Evolutionary conservation across 1,140 invertebrate genomes (phyloP).

Genomic region (Uloborus diversus): DNA sequence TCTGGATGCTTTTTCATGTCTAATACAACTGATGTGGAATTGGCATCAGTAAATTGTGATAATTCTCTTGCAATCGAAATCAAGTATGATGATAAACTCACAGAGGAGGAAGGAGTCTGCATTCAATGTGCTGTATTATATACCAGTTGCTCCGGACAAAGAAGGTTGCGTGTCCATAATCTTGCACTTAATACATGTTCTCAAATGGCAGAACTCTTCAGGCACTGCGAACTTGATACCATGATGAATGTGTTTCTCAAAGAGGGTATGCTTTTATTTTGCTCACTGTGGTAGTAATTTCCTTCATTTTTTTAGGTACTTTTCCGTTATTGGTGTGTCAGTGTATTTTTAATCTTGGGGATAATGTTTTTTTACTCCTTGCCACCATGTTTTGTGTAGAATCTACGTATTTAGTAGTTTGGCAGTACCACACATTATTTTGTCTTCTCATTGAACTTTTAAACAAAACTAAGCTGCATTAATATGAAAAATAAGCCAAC

Average conservation of each 20-base stretch:
- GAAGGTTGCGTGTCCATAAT: slow-evolving; percentile 92
- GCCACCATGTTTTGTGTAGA: too few relatives aligned
- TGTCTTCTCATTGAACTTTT: too few relatives aligned
- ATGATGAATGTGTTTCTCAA: slow-evolving; percentile 95
- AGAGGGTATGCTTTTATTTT: slow-evolving; percentile 73
- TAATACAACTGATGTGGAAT: slow-evolving; percentile 98
- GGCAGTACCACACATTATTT: too few relatives aligned
- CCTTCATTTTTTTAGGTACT: too few relatives aligned
- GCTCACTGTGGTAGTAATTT: too few relatives aligned
- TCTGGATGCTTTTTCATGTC: slow-evolving; percentile 98
- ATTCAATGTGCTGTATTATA: slow-evolving; percentile 93
- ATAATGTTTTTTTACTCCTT: too few relatives aligned
- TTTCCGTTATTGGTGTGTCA: too few relatives aligned
- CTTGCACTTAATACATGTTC: slow-evolving; percentile 86
- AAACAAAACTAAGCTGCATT: too few relatives aligned
- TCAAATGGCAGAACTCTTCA: slow-evolving; percentile 93
- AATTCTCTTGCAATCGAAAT: slow-evolving; percentile 93
- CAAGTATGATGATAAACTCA: slow-evolving; percentile 98
- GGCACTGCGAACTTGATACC: slow-evolving; percentile 92
- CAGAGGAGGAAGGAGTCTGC: slow-evolving; percentile 89
- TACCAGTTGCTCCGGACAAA: slow-evolving; percentile 89
- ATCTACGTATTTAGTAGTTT: too few relatives aligned
- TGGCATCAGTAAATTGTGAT: slow-evolving; percentile 87
- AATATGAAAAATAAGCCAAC: too few relatives aligned
- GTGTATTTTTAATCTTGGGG: too few relatives aligned